phyloP scores from a whole-genome alignment of 92 coral and sea anemone species.

The Parazoanthus swiftii region DNA sequence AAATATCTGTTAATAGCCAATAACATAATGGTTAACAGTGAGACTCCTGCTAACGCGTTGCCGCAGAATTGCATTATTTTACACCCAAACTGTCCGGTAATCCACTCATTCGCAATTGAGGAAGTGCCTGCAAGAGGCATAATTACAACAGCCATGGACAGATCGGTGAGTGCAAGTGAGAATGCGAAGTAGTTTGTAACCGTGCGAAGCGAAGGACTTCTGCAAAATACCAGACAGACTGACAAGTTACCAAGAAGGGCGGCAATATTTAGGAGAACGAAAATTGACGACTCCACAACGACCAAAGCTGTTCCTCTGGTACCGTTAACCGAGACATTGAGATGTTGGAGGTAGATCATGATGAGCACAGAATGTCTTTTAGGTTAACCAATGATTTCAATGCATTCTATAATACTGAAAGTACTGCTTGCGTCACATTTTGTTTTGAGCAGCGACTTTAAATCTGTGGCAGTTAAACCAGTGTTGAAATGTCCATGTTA shows the following conservation, averaged over 20 bases:
- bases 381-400: no score
- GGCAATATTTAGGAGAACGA: neutral
- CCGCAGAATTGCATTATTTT: neutral
- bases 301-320: neutral
- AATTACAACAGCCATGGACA: neutral
- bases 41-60: neutral
- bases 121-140: neutral
- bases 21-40: neutral
- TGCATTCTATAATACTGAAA: no score
- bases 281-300: neutral
- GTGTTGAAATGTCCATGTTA: no score
- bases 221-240: neutral
- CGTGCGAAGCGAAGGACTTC: no score
- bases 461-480: no score
- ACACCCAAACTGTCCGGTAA: neutral
- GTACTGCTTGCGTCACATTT: no score
- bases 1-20: constrained; percentile 7
- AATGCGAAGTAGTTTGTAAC: no score
- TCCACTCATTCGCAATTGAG: neutral
- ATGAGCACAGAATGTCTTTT: no score
- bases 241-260: neutral
- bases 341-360: neutral
- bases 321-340: neutral
- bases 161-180: neutral
- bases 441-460: no score